Evolutionary conservation across 2,888 invertebrate genomes (phyloP).

Genomic region (Esperia sulphurella): DNA sequence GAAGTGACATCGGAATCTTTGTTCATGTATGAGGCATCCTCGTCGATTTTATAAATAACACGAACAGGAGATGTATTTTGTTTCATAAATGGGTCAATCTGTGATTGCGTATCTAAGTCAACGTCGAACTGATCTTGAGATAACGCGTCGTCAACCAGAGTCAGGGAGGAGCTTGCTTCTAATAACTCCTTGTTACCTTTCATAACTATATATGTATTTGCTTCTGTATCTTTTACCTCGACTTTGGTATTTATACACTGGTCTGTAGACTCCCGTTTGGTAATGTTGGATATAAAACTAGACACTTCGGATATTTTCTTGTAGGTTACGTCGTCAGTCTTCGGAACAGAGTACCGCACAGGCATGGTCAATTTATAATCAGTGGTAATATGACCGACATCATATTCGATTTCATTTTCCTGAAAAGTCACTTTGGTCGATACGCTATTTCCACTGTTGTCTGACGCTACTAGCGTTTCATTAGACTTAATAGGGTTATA

Average conservation of each 20-base stretch:
- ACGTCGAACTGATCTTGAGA: background rate
- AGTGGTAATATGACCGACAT: background rate
- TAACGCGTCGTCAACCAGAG: constrained; percentile 39
- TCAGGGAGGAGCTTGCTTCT: constrained; percentile 48
- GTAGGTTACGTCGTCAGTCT: background rate
- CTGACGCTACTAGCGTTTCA: background rate
- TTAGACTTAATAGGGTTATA: constrained; percentile 36
- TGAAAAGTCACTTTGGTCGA: background rate
- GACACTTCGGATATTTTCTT: background rate
- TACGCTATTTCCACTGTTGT: background rate
- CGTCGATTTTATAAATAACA: constrained; percentile 28
- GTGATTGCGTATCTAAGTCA: background rate
- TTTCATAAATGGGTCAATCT: background rate
- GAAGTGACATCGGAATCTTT: constrained; percentile 23
- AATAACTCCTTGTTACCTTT: constrained; percentile 50
- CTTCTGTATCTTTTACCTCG: constrained; percentile 36
- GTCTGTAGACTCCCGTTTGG: constrained; percentile 30
- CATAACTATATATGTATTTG: constrained; percentile 59
- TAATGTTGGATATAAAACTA: constrained; percentile 10
- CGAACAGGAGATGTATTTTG: background rate
- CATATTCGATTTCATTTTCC: background rate
- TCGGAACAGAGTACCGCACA: background rate
- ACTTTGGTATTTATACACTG: constrained; percentile 26
- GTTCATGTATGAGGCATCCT: background rate
- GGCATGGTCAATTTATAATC: background rate